Conservation (phyloP, 1,140 invertebrate species). For the Drosophila busckii region DNA sequence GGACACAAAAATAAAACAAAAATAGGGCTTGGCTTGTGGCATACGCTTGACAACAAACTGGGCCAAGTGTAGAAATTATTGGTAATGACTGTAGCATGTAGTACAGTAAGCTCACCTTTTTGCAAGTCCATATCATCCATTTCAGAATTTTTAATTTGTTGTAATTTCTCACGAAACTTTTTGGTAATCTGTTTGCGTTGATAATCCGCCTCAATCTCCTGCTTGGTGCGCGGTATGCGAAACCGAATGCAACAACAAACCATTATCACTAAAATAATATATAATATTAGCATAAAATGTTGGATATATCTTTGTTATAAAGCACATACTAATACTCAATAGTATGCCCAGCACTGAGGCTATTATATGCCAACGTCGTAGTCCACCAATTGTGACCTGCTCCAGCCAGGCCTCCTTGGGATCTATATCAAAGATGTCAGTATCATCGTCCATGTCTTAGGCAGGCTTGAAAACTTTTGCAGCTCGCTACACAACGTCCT, state of each 20-base stretch:
- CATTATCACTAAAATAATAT: slow-evolving; percentile 82
- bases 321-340: slow-evolving; percentile 50
- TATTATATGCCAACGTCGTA: slow-evolving; percentile 84
- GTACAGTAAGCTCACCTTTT: slow-evolving; percentile 88
- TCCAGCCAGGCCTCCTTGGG: slow-evolving; percentile 82
- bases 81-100: no score
- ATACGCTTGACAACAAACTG: slow-evolving; percentile 56
- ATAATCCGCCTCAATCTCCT: slow-evolving; percentile 95
- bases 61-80: no score
- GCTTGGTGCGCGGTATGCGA: slow-evolving; percentile 93
- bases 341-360: slow-evolving; percentile 82
- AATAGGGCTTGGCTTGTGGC: slow-evolving; percentile 67
- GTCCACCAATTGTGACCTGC: slow-evolving; percentile 80
- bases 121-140: slow-evolving; percentile 91
- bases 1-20: slow-evolving; percentile 29
- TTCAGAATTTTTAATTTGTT: slow-evolving; percentile 89
- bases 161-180: slow-evolving; percentile 89
- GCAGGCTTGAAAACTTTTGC: not conserved
- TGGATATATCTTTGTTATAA: not conserved
- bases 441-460: slow-evolving; percentile 51
- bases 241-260: slow-evolving; percentile 92
- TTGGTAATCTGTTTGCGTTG: slow-evolving; percentile 89
- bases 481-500: slow-evolving; percentile 32
- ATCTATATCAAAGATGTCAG: slow-evolving; percentile 48
- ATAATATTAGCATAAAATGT: not conserved